phyloP scores from a whole-genome alignment of 2,888 invertebrate species.

The Hydraecia micacea region DNA sequence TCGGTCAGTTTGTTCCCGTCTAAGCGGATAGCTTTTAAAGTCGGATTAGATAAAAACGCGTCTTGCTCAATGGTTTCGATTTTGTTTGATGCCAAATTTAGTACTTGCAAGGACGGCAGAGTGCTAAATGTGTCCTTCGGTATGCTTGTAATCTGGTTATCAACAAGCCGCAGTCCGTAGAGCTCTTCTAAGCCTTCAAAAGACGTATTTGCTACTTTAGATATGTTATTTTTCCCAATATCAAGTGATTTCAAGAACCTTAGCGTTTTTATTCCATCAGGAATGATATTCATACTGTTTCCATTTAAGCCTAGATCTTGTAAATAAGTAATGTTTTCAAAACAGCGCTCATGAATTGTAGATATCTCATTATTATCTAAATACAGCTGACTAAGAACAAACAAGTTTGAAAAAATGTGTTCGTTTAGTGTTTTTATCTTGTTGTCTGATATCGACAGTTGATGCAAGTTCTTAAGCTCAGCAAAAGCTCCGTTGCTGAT shows the following conservation, averaged over 20 bases:
- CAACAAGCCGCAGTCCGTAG: constrained; percentile 94
- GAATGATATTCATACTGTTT: constrained; percentile 92
- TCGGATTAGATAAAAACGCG: constrained; percentile 93
- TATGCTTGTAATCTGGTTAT: constrained; percentile 94
- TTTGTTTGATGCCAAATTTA: constrained; percentile 95
- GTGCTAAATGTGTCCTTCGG: constrained; percentile 93
- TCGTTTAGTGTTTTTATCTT: constrained; percentile 92
- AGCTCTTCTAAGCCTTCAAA: constrained; percentile 94
- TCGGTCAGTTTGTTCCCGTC: constrained; percentile 94
- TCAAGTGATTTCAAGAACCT: constrained; percentile 94
- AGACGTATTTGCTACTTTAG: constrained; percentile 92
- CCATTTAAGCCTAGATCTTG: constrained; percentile 94
- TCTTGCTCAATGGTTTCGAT: constrained; percentile 94
- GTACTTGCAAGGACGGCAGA: constrained; percentile 93
- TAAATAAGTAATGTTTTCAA: constrained; percentile 94
- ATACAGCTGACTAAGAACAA: constrained; percentile 93
- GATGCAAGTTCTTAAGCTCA: constrained; percentile 94
- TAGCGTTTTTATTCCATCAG: constrained; percentile 92
- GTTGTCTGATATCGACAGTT: constrained; percentile 93
- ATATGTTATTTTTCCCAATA: constrained; percentile 95
- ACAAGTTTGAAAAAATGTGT: constrained; percentile 93
- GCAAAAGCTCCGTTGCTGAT: constrained; percentile 94
- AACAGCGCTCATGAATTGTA: constrained; percentile 92
- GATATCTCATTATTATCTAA: constrained; percentile 93
- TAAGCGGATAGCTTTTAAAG: constrained; percentile 93